Base-by-base conservation (phyloP, 2,797 vertebrate genomes). In the Leptatherina wallacei region DNA sequence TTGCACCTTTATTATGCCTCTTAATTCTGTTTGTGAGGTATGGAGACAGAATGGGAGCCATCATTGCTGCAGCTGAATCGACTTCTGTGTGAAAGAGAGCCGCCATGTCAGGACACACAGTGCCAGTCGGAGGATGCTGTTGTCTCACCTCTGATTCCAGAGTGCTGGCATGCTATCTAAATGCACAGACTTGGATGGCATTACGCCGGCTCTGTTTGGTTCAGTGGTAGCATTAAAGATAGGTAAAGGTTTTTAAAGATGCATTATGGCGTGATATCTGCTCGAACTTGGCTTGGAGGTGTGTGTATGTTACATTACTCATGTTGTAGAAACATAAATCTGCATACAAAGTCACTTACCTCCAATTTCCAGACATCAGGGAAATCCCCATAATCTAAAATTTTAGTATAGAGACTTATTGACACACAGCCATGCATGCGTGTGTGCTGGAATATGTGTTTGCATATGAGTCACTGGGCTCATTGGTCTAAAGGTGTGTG, bases 381-480 rank as follows among this genome's bases (percentile, higher is more conserved):
- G 22, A 29, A 54, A 16, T 52, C 7, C 16, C 44, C 8, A 52
- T 30, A 11, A 52, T 60, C 16, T 36, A 59, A 38, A 29, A 40
- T 40, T 30, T 55, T 36, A 22, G 10, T 36, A 33, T 22, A 10
- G 7, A 52, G 52, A 49, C 52, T 36, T 47, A 3, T 35, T 58
- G 40, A 32, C 16, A 42, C 59, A 55, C 36, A 62, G 14, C 30
- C 2, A 18, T 42, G 24, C 35, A 10, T 77, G 70, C 66, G 63
- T 67, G 63, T 76, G 55, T 3, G 67, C 49, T 64, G 77, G 60
- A 73, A 55, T 38, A 69, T 77, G 65, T 30, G 65, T 73, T 57
- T 65, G 36, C 55, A n/a, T 65, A 59, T 75, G 75, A 79, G 24
- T 78, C 42, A 78, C 38, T 68, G 52, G 64, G 11, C 54, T 72